phyloP scores from a whole-genome alignment of 2,888 invertebrate species.

The Synanthedon myopaeformis region DNA sequence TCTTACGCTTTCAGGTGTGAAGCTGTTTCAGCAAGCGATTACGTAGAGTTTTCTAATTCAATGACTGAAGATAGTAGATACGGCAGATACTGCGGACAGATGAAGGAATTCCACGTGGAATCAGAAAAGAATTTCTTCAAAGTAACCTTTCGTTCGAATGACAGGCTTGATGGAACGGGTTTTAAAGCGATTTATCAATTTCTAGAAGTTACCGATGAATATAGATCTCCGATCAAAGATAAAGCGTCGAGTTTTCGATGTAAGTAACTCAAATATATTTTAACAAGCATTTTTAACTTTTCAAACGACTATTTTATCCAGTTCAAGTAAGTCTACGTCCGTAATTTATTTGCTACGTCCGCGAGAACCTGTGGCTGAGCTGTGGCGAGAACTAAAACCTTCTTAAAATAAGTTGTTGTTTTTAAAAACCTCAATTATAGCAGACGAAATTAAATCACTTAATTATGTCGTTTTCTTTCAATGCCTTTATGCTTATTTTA shows the following conservation, averaged over 20 bases:
- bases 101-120: conserved; percentile 82
- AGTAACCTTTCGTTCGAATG: conserved; percentile 94
- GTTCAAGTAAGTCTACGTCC: too few species aligned
- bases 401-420: too few species aligned
- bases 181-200: conserved; percentile 95
- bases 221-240: conserved; percentile 51
- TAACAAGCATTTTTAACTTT: too few species aligned
- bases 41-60: conserved; percentile 96
- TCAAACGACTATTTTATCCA: too few species aligned
- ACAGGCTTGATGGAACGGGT: conserved; percentile 92
- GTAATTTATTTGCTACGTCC: too few species aligned
- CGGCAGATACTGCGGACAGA: conserved; percentile 88
- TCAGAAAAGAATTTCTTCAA: conserved; percentile 95
- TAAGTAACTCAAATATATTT: conserved; percentile 22
- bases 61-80: conserved; percentile 91
- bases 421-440: too few species aligned
- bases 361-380: too few species aligned
- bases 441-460: too few species aligned
- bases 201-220: conserved; percentile 75
- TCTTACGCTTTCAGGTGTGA: conserved; percentile 79
- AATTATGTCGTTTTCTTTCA: too few species aligned
- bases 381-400: too few species aligned
- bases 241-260: conserved; percentile 39
- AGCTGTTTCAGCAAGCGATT: conserved; percentile 92
- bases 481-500: too few species aligned